Conservation (phyloP, 2,888 invertebrate species). For the Nephrotoma appendiculata region DNA sequence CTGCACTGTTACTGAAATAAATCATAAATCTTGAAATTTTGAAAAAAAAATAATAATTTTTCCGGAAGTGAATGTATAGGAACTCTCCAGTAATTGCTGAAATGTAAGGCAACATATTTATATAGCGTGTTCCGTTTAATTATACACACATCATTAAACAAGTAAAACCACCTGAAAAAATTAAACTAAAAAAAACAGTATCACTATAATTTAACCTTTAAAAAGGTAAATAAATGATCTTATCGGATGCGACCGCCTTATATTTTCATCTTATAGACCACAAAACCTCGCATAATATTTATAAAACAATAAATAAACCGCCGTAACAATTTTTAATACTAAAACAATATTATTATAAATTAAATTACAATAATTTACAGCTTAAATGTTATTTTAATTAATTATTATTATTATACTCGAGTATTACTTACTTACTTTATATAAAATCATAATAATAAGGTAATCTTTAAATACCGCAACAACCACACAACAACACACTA, state of each 20-base stretch:
- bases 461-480: neutral
- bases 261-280: neutral
- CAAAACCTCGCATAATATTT: neutral
- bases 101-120: neutral
- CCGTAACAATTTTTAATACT: neutral
- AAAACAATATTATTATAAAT: neutral
- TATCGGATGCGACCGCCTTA: neutral
- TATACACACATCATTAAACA: neutral
- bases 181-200: neutral
- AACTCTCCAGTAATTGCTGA: neutral
- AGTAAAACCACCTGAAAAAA: neutral
- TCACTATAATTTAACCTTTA: neutral
- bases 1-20: too few species aligned
- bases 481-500: neutral
- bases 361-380: neutral
- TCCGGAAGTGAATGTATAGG: too few species aligned
- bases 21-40: too few species aligned
- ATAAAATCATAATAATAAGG: neutral
- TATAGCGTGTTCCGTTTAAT: neutral
- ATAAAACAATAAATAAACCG: neutral
- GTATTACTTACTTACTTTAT: neutral
- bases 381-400: neutral
- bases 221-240: neutral
- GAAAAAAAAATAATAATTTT: too few species aligned
- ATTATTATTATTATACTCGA: neutral